Evolutionary conservation across 2,888 invertebrate genomes (phyloP), one percentile per base, ranked within the genome.

Genomic region (Lapara coniferarum): DNA sequence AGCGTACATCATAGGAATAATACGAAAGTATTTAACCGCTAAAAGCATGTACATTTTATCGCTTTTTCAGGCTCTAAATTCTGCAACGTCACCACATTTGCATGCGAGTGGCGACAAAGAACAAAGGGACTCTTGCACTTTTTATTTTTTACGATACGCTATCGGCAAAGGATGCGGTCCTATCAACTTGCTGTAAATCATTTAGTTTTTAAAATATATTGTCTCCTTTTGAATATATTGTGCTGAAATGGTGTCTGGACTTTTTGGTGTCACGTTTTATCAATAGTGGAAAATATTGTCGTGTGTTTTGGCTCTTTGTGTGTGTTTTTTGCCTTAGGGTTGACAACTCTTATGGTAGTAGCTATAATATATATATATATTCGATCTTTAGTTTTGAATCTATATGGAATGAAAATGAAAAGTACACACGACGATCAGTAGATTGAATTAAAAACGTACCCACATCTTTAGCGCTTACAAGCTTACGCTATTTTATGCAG

Each of bases 101-200:
- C 93, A 93, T 93, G 88, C 84, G 87, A 88, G 85, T 86, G 85
- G 91, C 90, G 92, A 92, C 89, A 89, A 91, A 89, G 92, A 91
- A 93, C 92, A 93, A 93, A 91, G 90, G 89, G 76, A 74, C 72
- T 66, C 71, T 76, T 75, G 75, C 78, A 79, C 80, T 76, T 78
- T 77, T 74, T 76, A 77, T 79, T 78, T 78, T 85, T 85, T 82
- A 80, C 75, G 88, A 88, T 87, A 87, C 84, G 87, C 83, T 89
- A 89, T 92, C 91, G 84, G 80, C 81, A 83, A 86, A 85, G 84
- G 85, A 84, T 78, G 79, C 78, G 81, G 84, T 80, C 82, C 85
- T 81, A 78, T 78, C 85, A 90, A 89, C 88, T 88, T 69, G 75
- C 81, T 80, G 85, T 91, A 90, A 90, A 90, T 91, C 87, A 89